Evolutionary conservation across 2,113 vertebrate species (phyloP), one percentile per base, ranked within the genome.

Genomic region (Caretta caretta): DNA sequence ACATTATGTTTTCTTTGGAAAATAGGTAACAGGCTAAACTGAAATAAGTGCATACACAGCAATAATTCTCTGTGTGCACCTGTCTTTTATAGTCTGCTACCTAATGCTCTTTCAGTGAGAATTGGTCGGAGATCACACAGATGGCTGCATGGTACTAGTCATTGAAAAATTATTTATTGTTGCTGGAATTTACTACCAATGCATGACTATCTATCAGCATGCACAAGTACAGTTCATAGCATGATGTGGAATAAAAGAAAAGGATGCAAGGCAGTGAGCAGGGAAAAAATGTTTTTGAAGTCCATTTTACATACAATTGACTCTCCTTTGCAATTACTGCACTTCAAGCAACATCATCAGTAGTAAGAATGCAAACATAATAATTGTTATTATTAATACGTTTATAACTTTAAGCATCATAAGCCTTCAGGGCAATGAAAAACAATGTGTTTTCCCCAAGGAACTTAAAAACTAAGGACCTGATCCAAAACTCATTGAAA

Each of bases 161-260:
- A 80, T 0, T 84, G 53, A 90, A 92, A 81, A 85, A 62, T 13
- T 72, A 31, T 91, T 93, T 90, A 46, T 59, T 57, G 2, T 62
- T 38, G 56, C 65, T 87, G 82, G 35, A 85, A 90, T 87, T 88
- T 83, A 56, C 46, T 85, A 85, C 9, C 13, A 87, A 8, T 59
- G 6, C 24, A 25, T 85, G 81, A 54, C 25, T 79, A 25, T 17
- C 88, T 90, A 83, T 89, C 6, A 76, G 20, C 78, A 81, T 90
- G 87, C 31, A 86, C 83, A 31, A 57, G 3, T 2, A 12, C 10
- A 20, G 89, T 90, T 83, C 35, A 80, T 35, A 53, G 49, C 54
- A 24, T 53, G 10, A 42, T 92, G 59, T 90, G 86, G 62, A 94
- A 92, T 2, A 92, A 20, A 86, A 96, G 91, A 90, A 82, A 59